Conservation (phyloP, 2,888 invertebrate genomes). For the Lepidocyrtinus sp. region DNA sequence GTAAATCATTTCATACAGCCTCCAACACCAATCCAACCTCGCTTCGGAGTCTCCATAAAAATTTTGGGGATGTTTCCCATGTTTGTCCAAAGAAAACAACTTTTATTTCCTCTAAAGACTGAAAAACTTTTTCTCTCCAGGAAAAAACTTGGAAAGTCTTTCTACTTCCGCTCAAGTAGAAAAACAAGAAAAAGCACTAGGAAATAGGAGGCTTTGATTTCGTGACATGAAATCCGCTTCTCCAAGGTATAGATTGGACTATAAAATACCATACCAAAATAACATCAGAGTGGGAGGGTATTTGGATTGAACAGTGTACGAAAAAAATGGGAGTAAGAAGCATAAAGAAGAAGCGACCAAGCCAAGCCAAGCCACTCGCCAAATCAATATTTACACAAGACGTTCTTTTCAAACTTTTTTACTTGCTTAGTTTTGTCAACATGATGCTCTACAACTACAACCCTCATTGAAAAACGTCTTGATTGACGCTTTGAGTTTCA, state of each 20-base stretch:
- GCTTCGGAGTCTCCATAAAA: not conserved
- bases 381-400: slow-evolving; percentile 53
- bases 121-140: not conserved
- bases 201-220: slow-evolving; percentile 25
- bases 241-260: slow-evolving; percentile 2
- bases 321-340: slow-evolving; percentile 4
- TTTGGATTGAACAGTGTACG: too few species aligned
- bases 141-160: not conserved
- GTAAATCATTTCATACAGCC: not conserved
- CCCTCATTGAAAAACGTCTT: slow-evolving; percentile 31
- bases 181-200: slow-evolving; percentile 42
- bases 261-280: too few species aligned
- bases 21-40: too few species aligned
- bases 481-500: slow-evolving; percentile 52
- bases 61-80: not conserved
- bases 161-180: slow-evolving; percentile 30
- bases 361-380: slow-evolving; percentile 17
- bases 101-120: not conserved
- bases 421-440: slow-evolving; percentile 46
- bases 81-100: slow-evolving; percentile 8
- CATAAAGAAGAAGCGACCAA: slow-evolving; percentile 11
- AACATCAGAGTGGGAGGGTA: too few species aligned
- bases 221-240: slow-evolving; percentile 10
- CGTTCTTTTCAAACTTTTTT: slow-evolving; percentile 22
- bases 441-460: slow-evolving; percentile 32